Evolutionary conservation across 2,797 vertebrate species (phyloP).

Genomic region (Micropoecilia bifurca): DNA sequence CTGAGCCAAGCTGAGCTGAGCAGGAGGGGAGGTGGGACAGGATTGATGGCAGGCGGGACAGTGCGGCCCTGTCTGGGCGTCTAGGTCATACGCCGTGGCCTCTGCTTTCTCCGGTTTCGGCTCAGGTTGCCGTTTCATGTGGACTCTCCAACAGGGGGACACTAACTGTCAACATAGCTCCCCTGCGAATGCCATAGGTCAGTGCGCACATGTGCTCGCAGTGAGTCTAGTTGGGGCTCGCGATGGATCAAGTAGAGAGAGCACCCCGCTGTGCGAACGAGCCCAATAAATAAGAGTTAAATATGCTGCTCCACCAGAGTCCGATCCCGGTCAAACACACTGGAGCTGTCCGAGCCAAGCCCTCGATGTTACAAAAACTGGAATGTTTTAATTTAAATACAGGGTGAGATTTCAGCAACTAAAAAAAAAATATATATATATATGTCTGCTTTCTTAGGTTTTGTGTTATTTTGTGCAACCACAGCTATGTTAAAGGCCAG

Average conservation of each 20-base stretch:
- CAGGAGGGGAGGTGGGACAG: conserved; percentile 24
- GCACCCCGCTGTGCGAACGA: conserved; percentile 57
- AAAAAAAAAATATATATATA: not conserved
- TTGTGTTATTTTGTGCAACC: conserved; percentile 46
- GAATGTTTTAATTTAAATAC: conserved; percentile 37
- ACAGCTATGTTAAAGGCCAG: conserved; percentile 67
- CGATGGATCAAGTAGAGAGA: conserved; percentile 54
- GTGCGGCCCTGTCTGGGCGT: conserved; percentile 70
- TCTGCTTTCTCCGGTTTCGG: conserved; percentile 75
- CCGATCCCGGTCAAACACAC: conserved; percentile 25
- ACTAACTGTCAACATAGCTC: conserved; percentile 73
- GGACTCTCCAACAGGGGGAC: conserved; percentile 71
- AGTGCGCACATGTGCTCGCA: conserved; percentile 63
- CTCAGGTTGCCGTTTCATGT: conserved; percentile 75
- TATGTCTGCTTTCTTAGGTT: conserved; percentile 43
- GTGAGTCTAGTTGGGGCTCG: conserved; percentile 43
- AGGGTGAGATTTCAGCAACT: conserved; percentile 24
- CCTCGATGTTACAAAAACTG: conserved; percentile 31
- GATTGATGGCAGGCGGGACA: conserved; percentile 70
- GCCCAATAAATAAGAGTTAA: conserved; percentile 58
- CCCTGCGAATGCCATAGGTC: conserved; percentile 70
- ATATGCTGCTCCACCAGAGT: conserved; percentile 35
- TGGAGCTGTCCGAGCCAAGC: conserved; percentile 14
- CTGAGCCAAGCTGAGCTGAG: conserved; percentile 34
- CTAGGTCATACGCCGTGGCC: conserved; percentile 73